phyloP scores from a whole-genome alignment of 2,113 vertebrate genomes.

The Nannobrachium achirus region DNA sequence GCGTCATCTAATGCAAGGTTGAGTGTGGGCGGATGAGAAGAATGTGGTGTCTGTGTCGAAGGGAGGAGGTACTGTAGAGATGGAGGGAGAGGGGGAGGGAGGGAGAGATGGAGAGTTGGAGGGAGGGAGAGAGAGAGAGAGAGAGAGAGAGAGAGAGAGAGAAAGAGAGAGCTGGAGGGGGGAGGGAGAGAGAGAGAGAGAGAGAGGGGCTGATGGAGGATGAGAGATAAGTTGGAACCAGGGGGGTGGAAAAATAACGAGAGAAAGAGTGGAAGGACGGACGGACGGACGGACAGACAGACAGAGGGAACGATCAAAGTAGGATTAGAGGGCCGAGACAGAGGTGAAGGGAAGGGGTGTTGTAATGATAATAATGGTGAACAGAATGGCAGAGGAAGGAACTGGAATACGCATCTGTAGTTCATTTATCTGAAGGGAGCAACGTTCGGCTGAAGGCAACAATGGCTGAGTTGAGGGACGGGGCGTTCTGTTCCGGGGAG shows the following conservation, averaged over 20 bases:
- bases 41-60: constrained; percentile 35
- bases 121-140: neutral
- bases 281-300: too few relatives aligned
- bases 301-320: constrained; percentile 47
- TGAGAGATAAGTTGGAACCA: too few relatives aligned
- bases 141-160: neutral
- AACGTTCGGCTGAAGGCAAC: too few relatives aligned
- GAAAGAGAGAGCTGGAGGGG: too few relatives aligned
- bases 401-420: neutral
- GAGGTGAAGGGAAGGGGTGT: constrained; percentile 17
- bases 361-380: neutral
- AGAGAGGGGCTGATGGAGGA: too few relatives aligned
- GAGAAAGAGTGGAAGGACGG: neutral
- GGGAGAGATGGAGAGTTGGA: constrained; percentile 14
- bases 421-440: constrained; percentile 40
- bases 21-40: constrained; percentile 52
- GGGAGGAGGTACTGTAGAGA: neutral
- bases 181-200: neutral
- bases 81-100: neutral
- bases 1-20: constrained; percentile 28
- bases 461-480: too few relatives aligned
- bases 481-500: neutral
- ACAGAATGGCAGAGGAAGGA: constrained; percentile 24
- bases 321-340: constrained; percentile 30
- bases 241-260: too few relatives aligned